Evolutionary conservation across 2,888 invertebrate genomes (phyloP), one percentile per base, ranked within the genome.

Genomic region (Epistrophe eligans): DNA sequence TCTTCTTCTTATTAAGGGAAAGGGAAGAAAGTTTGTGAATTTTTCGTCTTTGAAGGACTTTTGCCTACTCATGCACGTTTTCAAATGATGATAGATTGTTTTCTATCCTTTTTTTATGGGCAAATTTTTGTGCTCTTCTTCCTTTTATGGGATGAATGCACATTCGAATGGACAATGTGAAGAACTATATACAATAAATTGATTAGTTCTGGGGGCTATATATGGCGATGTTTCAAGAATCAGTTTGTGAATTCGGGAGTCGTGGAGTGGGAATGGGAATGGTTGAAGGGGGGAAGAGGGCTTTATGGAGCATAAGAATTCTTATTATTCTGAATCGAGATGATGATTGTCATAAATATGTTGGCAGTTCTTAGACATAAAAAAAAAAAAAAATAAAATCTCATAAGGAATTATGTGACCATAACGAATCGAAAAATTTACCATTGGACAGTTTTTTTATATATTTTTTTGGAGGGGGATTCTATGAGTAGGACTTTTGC

Each of bases 11-110:
- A 35, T 13, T 50, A 1, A 35, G 35, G 67, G 15, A 13, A 5
- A 13, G 45, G n/a, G 28, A 10, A 32, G 32, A 71, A 72, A 72
- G 76, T 66, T 84, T 71, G 80, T 72, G 80, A 80, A 38, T 71
- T 79, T 77, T 84, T 38, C 38, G 32, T 35, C 32, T n/a, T 70
- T 79, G 43, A 64, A 84, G 80, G 80, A 80, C 81, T 84, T 84
- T 81, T 70, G 84, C 81, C 84, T 84, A 84, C 84, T 84, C 84
- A 81, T 84, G 81, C 84, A 84, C 84, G 84, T 84, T 64, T 77
- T 55, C 40, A 60, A 81, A 81, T 84, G 76, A 84, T 84, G 84
- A 84, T 84, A 81, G 84, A 84, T 84, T 84, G 84, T 84, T 80
- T 84, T 77, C 76, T 80, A 62, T 62, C 50, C 48, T 70, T 80